A percentile compares a stretch with the other conserved stretches of the same genome.
These are phyloP conservation scores for Dryas iulia DNA, from an alignment of 1,140 invertebrate genomes.

Conservation along the genomic window DNA sequence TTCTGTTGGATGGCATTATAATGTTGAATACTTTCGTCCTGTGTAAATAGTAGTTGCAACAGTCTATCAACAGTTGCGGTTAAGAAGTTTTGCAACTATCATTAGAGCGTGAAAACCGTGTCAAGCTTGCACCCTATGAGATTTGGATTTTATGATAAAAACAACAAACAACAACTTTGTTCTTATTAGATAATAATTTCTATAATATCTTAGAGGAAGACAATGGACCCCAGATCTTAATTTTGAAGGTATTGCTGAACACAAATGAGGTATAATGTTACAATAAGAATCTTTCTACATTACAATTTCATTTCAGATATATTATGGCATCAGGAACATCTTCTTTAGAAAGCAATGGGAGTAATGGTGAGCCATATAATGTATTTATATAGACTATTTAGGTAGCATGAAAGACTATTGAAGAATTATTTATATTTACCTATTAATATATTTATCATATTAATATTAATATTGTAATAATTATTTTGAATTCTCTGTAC, in stretches of 20 bases:
- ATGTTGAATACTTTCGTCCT: constrained; percentile 32
- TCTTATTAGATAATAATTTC: constrained; percentile 43
- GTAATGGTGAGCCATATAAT: constrained; percentile 60
- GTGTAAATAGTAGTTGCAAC: constrained; percentile 56
- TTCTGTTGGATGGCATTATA: constrained; percentile 32
- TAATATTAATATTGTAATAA: neutral
- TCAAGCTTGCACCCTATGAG: constrained; percentile 60
- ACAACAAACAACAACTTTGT: constrained; percentile 19
- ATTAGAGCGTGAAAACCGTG: constrained; percentile 77
- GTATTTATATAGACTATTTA: neutral
- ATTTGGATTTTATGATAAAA: constrained; percentile 37
- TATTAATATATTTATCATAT: neutral
- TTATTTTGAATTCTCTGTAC: too few relatives aligned
- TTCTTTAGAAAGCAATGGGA: constrained; percentile 78
- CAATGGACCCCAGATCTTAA: constrained; percentile 44
- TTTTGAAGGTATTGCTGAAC: constrained; percentile 32
- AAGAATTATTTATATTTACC: neutral
- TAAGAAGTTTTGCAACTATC: constrained; percentile 72
- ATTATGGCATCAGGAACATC: constrained; percentile 79
- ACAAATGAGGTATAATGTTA: neutral
- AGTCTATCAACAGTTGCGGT: constrained; percentile 52
- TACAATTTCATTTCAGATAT: constrained; percentile 51
- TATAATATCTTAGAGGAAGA: constrained; percentile 33
- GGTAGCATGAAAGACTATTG: neutral
- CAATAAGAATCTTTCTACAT: constrained; percentile 16